These are phyloP conservation scores for Thalassoma bifasciatum DNA, from an alignment of 2,113 vertebrate genomes.

Conservation along the genomic window DNA sequence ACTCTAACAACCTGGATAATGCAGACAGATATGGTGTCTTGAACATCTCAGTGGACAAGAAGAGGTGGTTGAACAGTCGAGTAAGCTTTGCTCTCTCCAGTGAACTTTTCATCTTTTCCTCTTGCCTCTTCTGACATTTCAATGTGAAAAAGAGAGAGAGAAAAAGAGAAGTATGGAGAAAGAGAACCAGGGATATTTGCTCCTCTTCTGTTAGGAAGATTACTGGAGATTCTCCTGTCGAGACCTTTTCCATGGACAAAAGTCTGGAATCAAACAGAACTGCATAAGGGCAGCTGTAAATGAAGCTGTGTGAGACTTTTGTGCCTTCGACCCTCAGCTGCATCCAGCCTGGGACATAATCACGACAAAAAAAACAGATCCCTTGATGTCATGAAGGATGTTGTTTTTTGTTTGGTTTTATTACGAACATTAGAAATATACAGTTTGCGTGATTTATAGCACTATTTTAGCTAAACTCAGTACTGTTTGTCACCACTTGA, in stretches of 20 bases:
- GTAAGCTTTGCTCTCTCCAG: slow-evolving; percentile 15
- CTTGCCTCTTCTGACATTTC: slow-evolving; percentile 27
- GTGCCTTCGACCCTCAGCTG: slow-evolving; percentile 22
- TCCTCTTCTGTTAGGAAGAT: slow-evolving; percentile 41
- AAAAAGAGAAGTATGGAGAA: slow-evolving; percentile 3
- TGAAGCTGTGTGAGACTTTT: slow-evolving; percentile 30
- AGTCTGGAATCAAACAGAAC: slow-evolving; percentile 22
- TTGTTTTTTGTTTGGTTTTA: slow-evolving; percentile 43
- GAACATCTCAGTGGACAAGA: slow-evolving; percentile 33
- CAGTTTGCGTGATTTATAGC: slow-evolving; percentile 51
- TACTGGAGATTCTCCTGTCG: slow-evolving; percentile 16
- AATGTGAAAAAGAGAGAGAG: slow-evolving; percentile 52
- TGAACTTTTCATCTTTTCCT: slow-evolving; percentile 37
- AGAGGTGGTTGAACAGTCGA: slow-evolving; percentile 13
- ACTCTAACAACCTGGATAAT: slow-evolving; percentile 27
- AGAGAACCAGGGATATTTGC: slow-evolving; percentile 15
- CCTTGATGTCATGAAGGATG: slow-evolving; percentile 73
- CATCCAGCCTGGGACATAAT: slow-evolving; percentile 14
- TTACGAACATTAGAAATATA: slow-evolving; percentile 9
- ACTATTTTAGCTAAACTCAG: slow-evolving; percentile 58
- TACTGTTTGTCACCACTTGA: slow-evolving; percentile 73
- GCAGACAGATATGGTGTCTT: slow-evolving; percentile 36
- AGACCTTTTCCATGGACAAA: slow-evolving; percentile 21
- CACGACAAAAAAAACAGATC: slow-evolving; percentile 70
- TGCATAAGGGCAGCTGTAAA: slow-evolving; percentile 45